Evolutionary conservation across 2,113 vertebrate species (phyloP).

Genomic region (Laticauda laticaudata): DNA sequence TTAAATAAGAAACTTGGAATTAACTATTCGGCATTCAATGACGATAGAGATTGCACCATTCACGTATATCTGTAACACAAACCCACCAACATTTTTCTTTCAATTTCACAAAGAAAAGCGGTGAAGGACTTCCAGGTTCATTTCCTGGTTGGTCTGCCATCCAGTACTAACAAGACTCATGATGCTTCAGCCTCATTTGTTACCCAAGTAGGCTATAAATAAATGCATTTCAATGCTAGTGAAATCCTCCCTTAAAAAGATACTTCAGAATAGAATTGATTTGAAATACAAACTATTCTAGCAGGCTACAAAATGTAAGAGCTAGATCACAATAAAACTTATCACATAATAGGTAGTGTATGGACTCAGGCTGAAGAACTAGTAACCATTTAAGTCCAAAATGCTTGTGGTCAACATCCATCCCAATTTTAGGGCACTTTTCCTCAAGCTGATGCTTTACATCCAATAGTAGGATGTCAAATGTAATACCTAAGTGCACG

Average conservation of each 20-base stretch:
- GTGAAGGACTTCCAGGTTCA: background rate
- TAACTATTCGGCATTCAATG: background rate
- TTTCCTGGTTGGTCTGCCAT: background rate
- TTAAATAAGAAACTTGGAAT: background rate
- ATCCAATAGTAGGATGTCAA: background rate
- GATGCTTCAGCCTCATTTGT: background rate
- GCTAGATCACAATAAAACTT: constrained; percentile 42
- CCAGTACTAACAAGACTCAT: background rate
- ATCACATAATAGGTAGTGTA: background rate
- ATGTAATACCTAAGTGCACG: background rate
- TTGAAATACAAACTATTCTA: constrained; percentile 36
- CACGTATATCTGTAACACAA: background rate
- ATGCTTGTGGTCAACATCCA: background rate
- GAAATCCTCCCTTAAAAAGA: background rate
- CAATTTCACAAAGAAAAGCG: background rate
- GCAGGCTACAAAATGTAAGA: constrained; percentile 54
- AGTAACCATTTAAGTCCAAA: background rate
- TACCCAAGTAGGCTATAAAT: background rate
- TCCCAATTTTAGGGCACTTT: background rate
- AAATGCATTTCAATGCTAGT: background rate
- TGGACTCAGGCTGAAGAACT: background rate
- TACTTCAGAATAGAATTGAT: background rate
- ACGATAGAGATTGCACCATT: background rate
- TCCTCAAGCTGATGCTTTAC: too few relatives aligned
- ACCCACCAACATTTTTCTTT: background rate